Percentiles rank a stretch among this genome's conserved stretches.
These are phyloP conservation scores for Phyllostomus discolor DNA, from an alignment of 2,113 vertebrate species.

Conservation along the genomic window DNA sequence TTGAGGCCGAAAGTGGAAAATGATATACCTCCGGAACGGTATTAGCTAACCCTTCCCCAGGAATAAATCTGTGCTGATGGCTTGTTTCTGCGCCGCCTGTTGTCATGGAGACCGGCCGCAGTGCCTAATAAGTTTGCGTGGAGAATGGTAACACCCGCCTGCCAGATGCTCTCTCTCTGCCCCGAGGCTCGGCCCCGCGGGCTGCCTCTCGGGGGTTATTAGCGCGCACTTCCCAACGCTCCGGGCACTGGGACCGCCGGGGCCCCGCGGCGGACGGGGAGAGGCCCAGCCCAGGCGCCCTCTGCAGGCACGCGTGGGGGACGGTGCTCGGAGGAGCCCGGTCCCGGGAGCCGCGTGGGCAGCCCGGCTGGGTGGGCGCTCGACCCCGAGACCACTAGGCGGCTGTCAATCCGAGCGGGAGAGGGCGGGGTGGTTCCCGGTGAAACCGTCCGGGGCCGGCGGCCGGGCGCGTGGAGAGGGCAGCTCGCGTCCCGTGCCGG, in stretches of 20 bases:
- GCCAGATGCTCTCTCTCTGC: constrained; percentile 57
- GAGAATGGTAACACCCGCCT: constrained; percentile 56
- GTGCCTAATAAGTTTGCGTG: constrained; percentile 73
- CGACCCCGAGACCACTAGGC: too few relatives aligned
- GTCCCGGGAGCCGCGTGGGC: too few relatives aligned
- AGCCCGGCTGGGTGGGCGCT: too few relatives aligned
- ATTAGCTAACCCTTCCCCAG: constrained; percentile 22
- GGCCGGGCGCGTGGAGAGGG: neutral
- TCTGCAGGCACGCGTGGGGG: fast-evolving
- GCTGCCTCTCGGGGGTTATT: fast-evolving
- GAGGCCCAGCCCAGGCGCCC: fast-evolving
- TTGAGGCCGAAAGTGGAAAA: neutral
- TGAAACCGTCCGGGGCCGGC: neutral
- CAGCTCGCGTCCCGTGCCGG: neutral
- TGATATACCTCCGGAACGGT: constrained; percentile 33
- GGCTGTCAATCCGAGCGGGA: neutral
- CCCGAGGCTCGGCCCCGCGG: neutral
- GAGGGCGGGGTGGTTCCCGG: neutral
- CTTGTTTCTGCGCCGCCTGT: constrained; percentile 75
- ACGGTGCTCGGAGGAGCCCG: fast-evolving
- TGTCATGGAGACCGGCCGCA: constrained; percentile 66
- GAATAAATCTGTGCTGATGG: constrained; percentile 63
- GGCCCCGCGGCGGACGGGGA: neutral
- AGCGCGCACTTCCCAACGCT: too few relatives aligned
- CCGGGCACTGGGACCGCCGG: neutral